Evolutionary conservation across 2,888 invertebrate species (phyloP).

Genomic region (Drosophila prolongata): DNA sequence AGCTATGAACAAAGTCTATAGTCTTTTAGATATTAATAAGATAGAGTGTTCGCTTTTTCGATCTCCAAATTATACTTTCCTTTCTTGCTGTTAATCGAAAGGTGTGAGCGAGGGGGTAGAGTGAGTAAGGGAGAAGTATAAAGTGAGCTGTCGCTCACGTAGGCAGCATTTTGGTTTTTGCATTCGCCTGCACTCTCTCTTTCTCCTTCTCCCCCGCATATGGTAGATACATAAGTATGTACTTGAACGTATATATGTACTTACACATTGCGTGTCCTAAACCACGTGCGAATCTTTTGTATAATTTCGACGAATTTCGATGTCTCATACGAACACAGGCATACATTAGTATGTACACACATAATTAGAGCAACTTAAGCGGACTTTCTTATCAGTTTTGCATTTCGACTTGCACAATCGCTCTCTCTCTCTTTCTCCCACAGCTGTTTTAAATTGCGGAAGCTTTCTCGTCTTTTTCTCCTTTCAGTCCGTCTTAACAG

Average conservation of each 20-base stretch:
- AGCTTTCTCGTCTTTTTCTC: constrained; percentile 57
- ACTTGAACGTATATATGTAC: not conserved
- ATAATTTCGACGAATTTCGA: constrained; percentile 55
- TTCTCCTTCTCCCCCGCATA: constrained; percentile 1
- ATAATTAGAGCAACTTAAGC: constrained; percentile 26
- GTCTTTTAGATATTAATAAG: not conserved
- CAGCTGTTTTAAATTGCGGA: constrained; percentile 71
- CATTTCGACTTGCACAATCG: constrained; percentile 49
- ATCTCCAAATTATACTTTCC: not conserved
- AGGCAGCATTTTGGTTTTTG: constrained; percentile 72
- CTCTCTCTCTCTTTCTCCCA: constrained; percentile 7
- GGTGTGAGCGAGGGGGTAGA: constrained; percentile 4
- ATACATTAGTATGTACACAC: not conserved
- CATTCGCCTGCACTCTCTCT: constrained; percentile 43
- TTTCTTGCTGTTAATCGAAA: constrained; percentile 24
- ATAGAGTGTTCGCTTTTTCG: constrained; percentile 14
- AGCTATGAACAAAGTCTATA: too few relatives aligned
- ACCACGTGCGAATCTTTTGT: constrained; percentile 59
- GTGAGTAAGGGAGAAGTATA: constrained; percentile 4
- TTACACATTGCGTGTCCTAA: constrained; percentile 37
- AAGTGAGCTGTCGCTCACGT: constrained; percentile 62
- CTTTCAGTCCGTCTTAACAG: constrained; percentile 56
- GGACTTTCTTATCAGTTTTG: constrained; percentile 48
- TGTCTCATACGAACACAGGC: not conserved
- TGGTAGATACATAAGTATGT: not conserved